Evolutionary conservation across 2,888 invertebrate genomes (phyloP), one percentile per base, ranked within the genome.

Genomic region (Plutella xylostella): DNA sequence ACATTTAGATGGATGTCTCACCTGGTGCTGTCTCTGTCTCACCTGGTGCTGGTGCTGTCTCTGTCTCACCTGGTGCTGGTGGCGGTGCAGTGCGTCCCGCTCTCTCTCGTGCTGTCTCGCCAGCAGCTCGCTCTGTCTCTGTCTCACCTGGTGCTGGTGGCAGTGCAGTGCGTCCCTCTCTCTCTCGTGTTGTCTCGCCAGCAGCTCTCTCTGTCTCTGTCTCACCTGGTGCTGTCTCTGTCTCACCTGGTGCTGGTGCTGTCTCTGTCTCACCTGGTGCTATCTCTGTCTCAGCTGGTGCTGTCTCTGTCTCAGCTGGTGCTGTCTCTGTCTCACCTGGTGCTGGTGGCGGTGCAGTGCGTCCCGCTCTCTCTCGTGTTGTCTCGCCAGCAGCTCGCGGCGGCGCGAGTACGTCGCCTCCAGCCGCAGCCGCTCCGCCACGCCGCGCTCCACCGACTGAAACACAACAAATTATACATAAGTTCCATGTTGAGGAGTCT

Each of bases 391-490:
- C 52, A 92, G 91, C 57, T 91, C 89, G 55, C 89, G 88, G 47
- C 91, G 90, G 59, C 88, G 88, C 55, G 94, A 92, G 66, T 90
- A 93, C 51, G 90, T 85, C 65, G 91, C 88, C 55, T 90, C 91
- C 58, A 95, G 85, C 46, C 92, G 89, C 52, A 92, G 92, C 48
- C 96, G 89, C 74, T 97, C 97, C 50, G 91, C 90, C 42, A 97
- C 97, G 34, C 96, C 97, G 50, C 93, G 90, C 60, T 93, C 93
- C 52, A 97, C 96, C 6, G 96, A 90, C 58, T 90, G 87, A n/a
- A n/a, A n/a, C n/a, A n/a, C n/a, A n/a, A n/a, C n/a, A n/a, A n/a
- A n/a, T n/a, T n/a, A n/a, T n/a, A n/a, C n/a, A n/a, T n/a, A n/a
- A n/a, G n/a, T n/a, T n/a, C n/a, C n/a, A n/a, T n/a, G n/a, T n/a